Conservation (phyloP, 2,888 invertebrate genomes). For the Lasiommata megera region DNA sequence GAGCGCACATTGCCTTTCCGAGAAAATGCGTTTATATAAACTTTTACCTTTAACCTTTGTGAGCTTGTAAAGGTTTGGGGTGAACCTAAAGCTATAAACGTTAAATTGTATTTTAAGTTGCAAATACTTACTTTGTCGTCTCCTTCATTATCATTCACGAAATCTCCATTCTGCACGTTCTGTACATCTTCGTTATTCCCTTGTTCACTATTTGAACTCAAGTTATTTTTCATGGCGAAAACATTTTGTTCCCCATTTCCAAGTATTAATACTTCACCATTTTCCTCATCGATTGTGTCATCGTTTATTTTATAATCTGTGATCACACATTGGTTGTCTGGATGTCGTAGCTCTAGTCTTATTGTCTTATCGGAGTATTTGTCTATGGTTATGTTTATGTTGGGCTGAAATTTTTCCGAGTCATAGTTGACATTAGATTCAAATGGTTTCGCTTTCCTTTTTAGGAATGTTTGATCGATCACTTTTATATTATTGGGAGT, state of each 20-base stretch:
- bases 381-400: slow-evolving; percentile 61
- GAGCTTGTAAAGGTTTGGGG: not conserved
- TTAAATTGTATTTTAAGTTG: not conserved
- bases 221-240: slow-evolving; percentile 45
- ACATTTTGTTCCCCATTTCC: slow-evolving; percentile 43
- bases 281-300: slow-evolving; percentile 15
- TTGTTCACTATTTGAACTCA: slow-evolving; percentile 37
- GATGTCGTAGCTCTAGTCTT: slow-evolving; percentile 40
- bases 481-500: slow-evolving; percentile 39
- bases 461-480: slow-evolving; percentile 43
- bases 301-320: slow-evolving; percentile 27
- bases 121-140: slow-evolving; percentile 51
- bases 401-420: slow-evolving; percentile 42
- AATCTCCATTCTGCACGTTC: slow-evolving; percentile 39
- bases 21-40: not conserved
- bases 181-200: slow-evolving; percentile 36
- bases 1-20: not conserved
- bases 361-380: slow-evolving; percentile 59
- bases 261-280: slow-evolving; percentile 36
- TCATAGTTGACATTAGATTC: slow-evolving; percentile 43
- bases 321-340: slow-evolving; percentile 24
- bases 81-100: not conserved
- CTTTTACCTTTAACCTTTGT: not conserved
- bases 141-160: slow-evolving; percentile 42
- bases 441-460: slow-evolving; percentile 49